phyloP scores from a whole-genome alignment of 2,113 vertebrate species.

The Hymenochirus boettgeri region DNA sequence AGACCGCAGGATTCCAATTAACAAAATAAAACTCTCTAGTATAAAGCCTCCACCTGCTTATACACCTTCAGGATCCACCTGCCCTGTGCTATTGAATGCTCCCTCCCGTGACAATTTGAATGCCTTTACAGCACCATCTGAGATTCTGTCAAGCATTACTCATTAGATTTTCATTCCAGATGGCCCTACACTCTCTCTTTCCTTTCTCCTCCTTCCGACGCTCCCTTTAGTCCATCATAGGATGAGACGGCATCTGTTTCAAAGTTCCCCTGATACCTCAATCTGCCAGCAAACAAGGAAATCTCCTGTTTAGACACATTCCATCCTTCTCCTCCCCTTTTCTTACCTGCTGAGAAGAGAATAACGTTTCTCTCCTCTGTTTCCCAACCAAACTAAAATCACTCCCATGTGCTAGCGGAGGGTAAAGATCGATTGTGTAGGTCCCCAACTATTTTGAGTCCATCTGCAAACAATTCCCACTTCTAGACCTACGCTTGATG shows the following conservation, averaged over 20 bases:
- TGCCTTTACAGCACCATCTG: slow-evolving; percentile 20
- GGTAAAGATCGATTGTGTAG: not conserved
- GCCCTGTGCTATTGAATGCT: slow-evolving; percentile 7
- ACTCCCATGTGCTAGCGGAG: not conserved
- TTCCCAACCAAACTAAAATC: not conserved
- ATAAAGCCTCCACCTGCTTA: too few relatives aligned
- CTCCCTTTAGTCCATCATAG: slow-evolving; percentile 22
- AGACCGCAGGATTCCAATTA: too few relatives aligned
- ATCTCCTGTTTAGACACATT: slow-evolving; percentile 8
- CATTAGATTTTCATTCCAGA: slow-evolving; percentile 25
- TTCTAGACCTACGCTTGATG: not conserved
- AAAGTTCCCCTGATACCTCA: slow-evolving; percentile 32
- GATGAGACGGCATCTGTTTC: slow-evolving; percentile 29
- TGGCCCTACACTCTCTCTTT: slow-evolving; percentile 4
- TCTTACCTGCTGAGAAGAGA: not conserved
- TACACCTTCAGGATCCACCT: slow-evolving; percentile 13
- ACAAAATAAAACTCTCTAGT: too few relatives aligned
- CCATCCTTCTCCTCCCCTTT: not conserved
- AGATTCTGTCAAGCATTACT: slow-evolving; percentile 11
- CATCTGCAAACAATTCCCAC: not conserved
- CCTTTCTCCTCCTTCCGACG: slow-evolving; percentile 4
- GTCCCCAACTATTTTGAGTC: not conserved
- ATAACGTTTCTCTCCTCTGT: not conserved
- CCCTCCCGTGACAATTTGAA: not conserved
- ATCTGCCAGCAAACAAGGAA: slow-evolving; percentile 22